These are phyloP conservation scores for Labeo calbasu DNA, from an alignment of 2,797 vertebrate genomes.

Conservation along the genomic window DNA sequence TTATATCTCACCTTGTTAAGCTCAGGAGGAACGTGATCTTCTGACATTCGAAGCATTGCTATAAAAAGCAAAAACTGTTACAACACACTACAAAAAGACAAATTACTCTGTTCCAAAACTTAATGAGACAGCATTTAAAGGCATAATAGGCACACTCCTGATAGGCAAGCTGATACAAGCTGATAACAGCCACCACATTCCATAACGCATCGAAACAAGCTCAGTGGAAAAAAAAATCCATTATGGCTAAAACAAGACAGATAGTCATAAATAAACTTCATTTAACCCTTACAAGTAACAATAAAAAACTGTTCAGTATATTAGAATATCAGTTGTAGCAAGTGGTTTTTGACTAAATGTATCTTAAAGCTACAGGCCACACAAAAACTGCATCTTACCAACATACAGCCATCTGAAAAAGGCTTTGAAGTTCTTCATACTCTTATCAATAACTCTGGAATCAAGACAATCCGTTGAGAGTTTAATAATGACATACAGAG, in stretches of 20 bases:
- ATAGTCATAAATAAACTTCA: not conserved
- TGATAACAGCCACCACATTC: not conserved
- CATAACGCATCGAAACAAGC: not conserved
- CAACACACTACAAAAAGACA: not conserved
- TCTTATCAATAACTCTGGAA: slow-evolving; percentile 95
- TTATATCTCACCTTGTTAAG: slow-evolving; percentile 88
- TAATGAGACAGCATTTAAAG: not conserved
- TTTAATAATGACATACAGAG: not conserved
- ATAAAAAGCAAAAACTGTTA: slow-evolving; percentile 15
- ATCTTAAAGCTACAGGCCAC: slow-evolving; percentile 4
- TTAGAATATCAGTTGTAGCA: not conserved
- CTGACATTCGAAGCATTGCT: slow-evolving; percentile 99
- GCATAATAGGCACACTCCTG: not conserved
- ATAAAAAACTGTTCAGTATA: not conserved
- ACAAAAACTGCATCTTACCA: slow-evolving; percentile 80
- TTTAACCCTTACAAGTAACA: not conserved
- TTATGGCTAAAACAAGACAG: slow-evolving; percentile 1
- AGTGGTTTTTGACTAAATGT: not conserved
- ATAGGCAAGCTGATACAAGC: slow-evolving; percentile 5
- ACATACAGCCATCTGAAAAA: slow-evolving; percentile 99
- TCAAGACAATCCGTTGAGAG: slow-evolving; percentile 13
- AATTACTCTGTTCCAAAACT: not conserved
- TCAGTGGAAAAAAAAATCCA: not conserved
- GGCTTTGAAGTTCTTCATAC: slow-evolving; percentile 99
- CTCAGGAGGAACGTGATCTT: slow-evolving; percentile 95